Evolutionary conservation across 2,113 vertebrate genomes (phyloP).

Genomic region (Uropsilus gracilis): DNA sequence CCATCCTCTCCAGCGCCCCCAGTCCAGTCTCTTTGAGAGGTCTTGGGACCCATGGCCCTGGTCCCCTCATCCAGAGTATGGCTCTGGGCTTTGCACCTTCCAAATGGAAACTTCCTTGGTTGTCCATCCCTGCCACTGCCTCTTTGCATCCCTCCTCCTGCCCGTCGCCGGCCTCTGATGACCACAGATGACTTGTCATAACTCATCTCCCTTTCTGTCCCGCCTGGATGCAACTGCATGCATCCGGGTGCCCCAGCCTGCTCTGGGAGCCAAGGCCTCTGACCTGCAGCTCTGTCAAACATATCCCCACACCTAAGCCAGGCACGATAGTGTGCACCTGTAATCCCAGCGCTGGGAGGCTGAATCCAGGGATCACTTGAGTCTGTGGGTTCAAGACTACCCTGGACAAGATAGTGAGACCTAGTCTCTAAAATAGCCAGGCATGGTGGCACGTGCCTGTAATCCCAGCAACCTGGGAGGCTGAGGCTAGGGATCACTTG

Average conservation of each 20-base stretch:
- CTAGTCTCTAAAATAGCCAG: no score
- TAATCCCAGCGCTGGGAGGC: no score
- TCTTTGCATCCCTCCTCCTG: background rate
- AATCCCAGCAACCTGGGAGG: no score
- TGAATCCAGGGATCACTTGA: no score
- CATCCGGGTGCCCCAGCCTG: background rate
- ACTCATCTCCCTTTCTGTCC: accelerated
- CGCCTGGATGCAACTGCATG: accelerated
- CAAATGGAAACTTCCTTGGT: background rate
- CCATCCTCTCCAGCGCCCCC: accelerated
- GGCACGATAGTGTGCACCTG: no score
- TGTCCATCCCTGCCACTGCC: no score
- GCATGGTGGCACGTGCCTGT: no score
- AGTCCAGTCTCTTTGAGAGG: background rate
- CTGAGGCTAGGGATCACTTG: no score
- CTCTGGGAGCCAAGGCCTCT: background rate
- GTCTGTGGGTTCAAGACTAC: no score
- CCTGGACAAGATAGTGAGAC: no score
- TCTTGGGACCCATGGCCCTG: background rate
- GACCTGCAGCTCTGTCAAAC: background rate
- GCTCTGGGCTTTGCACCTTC: accelerated
- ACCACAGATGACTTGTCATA: background rate
- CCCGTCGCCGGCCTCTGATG: background rate
- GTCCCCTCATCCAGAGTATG: accelerated
- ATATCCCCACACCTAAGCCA: accelerated